phyloP scores from a whole-genome alignment of 1,140 invertebrate genomes.

The Panagrolaimus sp. region DNA sequence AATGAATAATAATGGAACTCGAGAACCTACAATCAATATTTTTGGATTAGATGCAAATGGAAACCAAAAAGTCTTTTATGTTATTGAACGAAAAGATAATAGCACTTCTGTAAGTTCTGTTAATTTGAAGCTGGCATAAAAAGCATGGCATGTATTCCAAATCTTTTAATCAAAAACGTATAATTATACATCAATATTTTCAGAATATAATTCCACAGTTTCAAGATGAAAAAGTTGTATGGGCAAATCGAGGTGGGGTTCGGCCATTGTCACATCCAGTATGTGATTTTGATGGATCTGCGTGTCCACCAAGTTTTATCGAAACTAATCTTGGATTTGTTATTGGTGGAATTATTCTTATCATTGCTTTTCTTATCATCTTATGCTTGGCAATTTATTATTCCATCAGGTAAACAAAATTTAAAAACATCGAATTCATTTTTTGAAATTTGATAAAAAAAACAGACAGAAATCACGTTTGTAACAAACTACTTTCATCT shows the following conservation, averaged over 20 bases:
- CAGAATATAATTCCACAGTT: not conserved
- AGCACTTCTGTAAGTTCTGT: not conserved
- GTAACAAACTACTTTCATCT: too few relatives aligned
- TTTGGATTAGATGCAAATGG: not conserved
- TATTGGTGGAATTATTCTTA: conserved; percentile 2
- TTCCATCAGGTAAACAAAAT: not conserved
- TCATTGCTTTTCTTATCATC: not conserved
- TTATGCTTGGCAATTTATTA: conserved; percentile 11
- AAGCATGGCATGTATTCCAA: too few relatives aligned
- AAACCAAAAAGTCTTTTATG: not conserved
- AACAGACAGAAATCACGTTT: too few relatives aligned
- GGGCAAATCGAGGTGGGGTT: conserved; percentile 13
- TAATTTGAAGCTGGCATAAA: too few relatives aligned
- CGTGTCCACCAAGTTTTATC: not conserved
- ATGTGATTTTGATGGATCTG: conserved; percentile 15
- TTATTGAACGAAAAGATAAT: not conserved
- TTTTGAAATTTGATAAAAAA: too few relatives aligned
- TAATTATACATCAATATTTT: not conserved
- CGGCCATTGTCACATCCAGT: conserved; percentile 10
- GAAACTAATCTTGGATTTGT: conserved; percentile 1
- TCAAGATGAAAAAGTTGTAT: not conserved
- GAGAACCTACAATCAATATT: not conserved
- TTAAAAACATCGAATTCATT: too few relatives aligned
- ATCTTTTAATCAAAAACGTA: not conserved
- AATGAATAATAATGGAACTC: not conserved